A percentile compares a stretch with the other conserved stretches of the same genome.
Evolutionary conservation across 2,888 invertebrate species (phyloP).

Genomic region (Perizoma flavofasciatum): DNA sequence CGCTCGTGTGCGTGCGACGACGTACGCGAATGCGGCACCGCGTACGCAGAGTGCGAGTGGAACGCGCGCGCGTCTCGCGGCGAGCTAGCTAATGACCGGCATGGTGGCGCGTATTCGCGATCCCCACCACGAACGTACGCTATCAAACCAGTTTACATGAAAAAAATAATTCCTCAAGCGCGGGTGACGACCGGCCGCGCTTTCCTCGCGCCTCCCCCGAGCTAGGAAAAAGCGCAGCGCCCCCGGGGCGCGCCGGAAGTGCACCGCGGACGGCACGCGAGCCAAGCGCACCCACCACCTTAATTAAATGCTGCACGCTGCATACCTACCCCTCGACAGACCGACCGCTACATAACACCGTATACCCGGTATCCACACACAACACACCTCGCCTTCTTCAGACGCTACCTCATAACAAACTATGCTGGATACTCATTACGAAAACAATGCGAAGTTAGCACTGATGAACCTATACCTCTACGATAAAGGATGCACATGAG

Average conservation of each 20-base stretch:
- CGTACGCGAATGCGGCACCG: conserved; percentile 46
- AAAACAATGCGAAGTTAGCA: conserved; percentile 30
- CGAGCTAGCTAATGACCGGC: conserved; percentile 79
- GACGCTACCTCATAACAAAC: conserved; percentile 18
- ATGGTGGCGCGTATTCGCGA: conserved; percentile 75
- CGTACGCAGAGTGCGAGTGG: conserved; percentile 54
- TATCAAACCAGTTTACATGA: conserved; percentile 84
- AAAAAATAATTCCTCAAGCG: conserved; percentile 76
- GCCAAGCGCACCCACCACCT: conserved; percentile 77
- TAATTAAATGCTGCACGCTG: conserved; percentile 79
- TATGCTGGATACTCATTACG: conserved; percentile 33
- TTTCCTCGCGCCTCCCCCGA: conserved; percentile 70
- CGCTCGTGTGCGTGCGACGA: conserved; percentile 31
- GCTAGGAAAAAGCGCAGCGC: conserved; percentile 78
- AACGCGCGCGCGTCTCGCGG: conserved; percentile 75
- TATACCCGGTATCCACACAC: conserved; percentile 19
- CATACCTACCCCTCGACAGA: conserved; percentile 62
- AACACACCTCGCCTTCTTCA: conserved; percentile 11
- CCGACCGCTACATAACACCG: conserved; percentile 10
- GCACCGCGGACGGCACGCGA: conserved; percentile 78
- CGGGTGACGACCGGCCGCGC: conserved; percentile 80
- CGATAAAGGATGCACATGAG: conserved; percentile 6
- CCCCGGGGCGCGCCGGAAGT: conserved; percentile 77
- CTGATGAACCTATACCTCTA: conserved; percentile 26
- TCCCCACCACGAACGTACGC: conserved; percentile 77